Evolutionary conservation across 2,888 invertebrate species (phyloP), one percentile per base, ranked within the genome.

Genomic region (Aleiodes leptofemur): DNA sequence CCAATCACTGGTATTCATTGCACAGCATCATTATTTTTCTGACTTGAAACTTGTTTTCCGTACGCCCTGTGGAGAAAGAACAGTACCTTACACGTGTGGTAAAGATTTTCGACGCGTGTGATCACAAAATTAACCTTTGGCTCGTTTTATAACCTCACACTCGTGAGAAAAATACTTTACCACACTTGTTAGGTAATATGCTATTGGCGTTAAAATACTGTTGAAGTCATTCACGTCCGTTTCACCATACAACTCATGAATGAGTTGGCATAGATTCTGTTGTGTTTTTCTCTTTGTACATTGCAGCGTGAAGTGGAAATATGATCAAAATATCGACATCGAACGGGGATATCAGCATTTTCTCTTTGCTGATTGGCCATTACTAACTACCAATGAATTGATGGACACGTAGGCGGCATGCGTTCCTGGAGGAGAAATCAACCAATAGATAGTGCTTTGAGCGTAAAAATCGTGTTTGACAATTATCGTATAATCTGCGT

Each of bases 401-500:
- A 34, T 34, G 4, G 34, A 34, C 4, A 34, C 34, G 6, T 34
- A 34, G 34, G 34, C 6, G 34, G 6, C 34, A 3, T 34, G 6
- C 6, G 34, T 34, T 34, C 34, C 34, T 34, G 34, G 34, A 34
- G 6, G 6, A 6, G 6, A 34, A 34, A 34, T 34, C 4, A 48
- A 14, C 68, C 29, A 68, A 50, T 13, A 43, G 16, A 68, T 48
- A n/a, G 68, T 48, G 29, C n/a, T 50, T 13, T 50, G 16, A 16
- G 4, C 29, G 29, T 7, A 29, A 16, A 68, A 53, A 53, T 53
- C 9, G n/a, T 6, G 11, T 16, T 53, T 16, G 8, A 43, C 43
- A 43, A 72, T 72, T 72, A 72, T 73, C 73, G 73, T 73, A 73
- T 56, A 48, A 68, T 73, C 31, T 56, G 73, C 57, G 68, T 73